These are phyloP conservation scores for Cisticola juncidis DNA, from an alignment of 2,113 vertebrate genomes.

Conservation along the genomic window DNA sequence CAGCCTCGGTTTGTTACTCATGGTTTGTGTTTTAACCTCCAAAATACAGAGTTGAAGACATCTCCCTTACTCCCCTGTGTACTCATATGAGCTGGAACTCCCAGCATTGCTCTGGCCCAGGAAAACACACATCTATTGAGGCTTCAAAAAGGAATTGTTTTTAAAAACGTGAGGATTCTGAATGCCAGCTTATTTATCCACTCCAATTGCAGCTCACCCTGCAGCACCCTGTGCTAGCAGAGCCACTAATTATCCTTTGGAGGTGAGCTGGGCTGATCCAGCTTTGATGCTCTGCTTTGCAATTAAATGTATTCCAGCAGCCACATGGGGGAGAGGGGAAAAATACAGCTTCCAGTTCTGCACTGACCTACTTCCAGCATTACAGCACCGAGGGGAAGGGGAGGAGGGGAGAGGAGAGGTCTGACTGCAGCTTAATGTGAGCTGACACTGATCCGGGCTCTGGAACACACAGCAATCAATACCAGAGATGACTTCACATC, in stretches of 20 bases:
- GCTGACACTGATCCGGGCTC: constrained; percentile 34
- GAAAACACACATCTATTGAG: not conserved
- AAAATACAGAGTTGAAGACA: not conserved
- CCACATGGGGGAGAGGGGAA: constrained; percentile 1
- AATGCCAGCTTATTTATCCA: not conserved
- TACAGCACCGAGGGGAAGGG: constrained; percentile 14
- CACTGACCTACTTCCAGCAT: constrained; percentile 63
- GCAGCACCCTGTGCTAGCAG: not conserved
- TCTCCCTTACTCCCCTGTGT: not conserved
- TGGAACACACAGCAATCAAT: constrained; percentile 7
- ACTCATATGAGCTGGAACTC: not conserved
- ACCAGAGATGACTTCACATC: constrained; percentile 26
- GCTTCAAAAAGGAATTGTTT: not conserved
- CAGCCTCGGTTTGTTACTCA: not conserved
- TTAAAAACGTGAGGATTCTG: not conserved
- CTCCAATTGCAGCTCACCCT: not conserved
- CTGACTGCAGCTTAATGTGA: constrained; percentile 46
- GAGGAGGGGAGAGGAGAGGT: not conserved
- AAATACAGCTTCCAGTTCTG: constrained; percentile 62
- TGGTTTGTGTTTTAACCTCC: not conserved
- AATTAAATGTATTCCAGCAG: constrained; percentile 56
- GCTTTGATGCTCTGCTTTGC: constrained; percentile 52
- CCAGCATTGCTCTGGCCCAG: not conserved
- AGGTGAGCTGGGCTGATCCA: constrained; percentile 34
- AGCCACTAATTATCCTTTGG: constrained; percentile 38